These are phyloP conservation scores for Haliclona indistincta DNA, from an alignment of 37 sponge, comb jelly and placozoan species.

Conservation along the genomic window DNA sequence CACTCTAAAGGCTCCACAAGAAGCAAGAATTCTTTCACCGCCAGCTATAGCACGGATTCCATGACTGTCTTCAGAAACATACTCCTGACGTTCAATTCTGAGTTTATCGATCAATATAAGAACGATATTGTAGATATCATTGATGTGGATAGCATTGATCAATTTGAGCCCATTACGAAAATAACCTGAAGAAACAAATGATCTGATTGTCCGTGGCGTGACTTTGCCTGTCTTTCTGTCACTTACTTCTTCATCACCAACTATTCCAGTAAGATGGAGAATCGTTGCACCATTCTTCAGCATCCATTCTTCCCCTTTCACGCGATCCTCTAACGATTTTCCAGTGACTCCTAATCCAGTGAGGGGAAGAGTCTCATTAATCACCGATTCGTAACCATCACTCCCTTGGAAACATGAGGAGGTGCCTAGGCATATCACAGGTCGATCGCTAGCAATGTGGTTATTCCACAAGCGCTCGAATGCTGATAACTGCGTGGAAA, in stretches of 20 bases:
- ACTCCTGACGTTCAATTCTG: neutral
- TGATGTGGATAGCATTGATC: slow-evolving; percentile 10
- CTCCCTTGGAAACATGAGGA: slow-evolving; percentile 11
- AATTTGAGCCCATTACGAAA: slow-evolving; percentile 8
- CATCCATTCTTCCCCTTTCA: slow-evolving; percentile 19
- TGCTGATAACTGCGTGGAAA: neutral
- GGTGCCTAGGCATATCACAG: slow-evolving; percentile 6
- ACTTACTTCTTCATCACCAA: slow-evolving; percentile 4
- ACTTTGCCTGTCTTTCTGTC: neutral
- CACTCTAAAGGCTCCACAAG: slow-evolving; percentile 18
- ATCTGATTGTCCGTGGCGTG: slow-evolving; percentile 1
- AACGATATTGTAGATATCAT: slow-evolving; percentile 8
- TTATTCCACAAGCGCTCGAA: neutral
- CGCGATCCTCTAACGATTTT: neutral
- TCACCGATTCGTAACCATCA: neutral
- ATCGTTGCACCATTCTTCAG: slow-evolving; percentile 15
- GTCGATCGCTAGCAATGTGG: neutral
- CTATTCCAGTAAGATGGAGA: slow-evolving; percentile 8
- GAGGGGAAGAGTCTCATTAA: slow-evolving; percentile 14
- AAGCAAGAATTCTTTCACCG: slow-evolving; percentile 11
- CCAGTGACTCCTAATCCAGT: slow-evolving; percentile 5
- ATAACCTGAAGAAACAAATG: slow-evolving; percentile 6
- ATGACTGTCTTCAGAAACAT: no score
- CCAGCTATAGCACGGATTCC: neutral
- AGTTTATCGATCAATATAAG: slow-evolving; percentile 12